Evolutionary conservation across 2,888 invertebrate species (phyloP).

Genomic region (Andrena camellia): DNA sequence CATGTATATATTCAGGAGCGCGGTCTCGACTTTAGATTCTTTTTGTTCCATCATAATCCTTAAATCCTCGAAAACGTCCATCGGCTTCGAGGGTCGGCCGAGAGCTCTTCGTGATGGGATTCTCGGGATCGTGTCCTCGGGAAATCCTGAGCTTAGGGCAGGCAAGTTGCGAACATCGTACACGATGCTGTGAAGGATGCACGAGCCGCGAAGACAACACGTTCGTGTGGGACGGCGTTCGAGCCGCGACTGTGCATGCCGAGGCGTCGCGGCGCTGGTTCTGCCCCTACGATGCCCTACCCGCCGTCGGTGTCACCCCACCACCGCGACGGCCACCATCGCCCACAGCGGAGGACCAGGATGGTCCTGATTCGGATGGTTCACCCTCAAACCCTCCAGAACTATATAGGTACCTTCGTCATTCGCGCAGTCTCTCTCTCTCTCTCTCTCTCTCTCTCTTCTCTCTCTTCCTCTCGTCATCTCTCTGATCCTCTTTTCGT

Average conservation of each 20-base stretch:
- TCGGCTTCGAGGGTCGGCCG: not conserved
- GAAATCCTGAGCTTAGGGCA: conserved; percentile 3
- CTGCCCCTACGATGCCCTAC: conserved; percentile 82
- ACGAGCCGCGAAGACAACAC: conserved; percentile 69
- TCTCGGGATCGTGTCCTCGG: not conserved
- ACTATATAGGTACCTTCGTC: conserved; percentile 54
- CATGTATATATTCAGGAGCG: not conserved
- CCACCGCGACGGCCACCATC: conserved; percentile 68
- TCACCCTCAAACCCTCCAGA: conserved; percentile 73
- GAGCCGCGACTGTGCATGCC: conserved; percentile 84
- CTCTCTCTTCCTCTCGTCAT: not conserved
- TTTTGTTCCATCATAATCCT: conserved; percentile 12
- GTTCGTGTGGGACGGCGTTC: conserved; percentile 82
- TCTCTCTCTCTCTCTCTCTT: conserved; percentile 38
- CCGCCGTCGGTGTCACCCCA: conserved; percentile 72
- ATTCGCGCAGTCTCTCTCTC: conserved; percentile 58
- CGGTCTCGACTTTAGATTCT: not conserved
- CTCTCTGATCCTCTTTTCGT: conserved; percentile 14
- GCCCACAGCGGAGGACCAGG: conserved; percentile 55
- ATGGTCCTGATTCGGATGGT: conserved; percentile 70
- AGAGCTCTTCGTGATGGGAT: not conserved
- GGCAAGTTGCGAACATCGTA: conserved; percentile 51
- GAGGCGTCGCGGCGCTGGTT: conserved; percentile 83
- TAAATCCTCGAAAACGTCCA: conserved; percentile 12
- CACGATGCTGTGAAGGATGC: conserved; percentile 52